Base-by-base conservation (phyloP, 2,888 invertebrate genomes). In the Ommatoiulus sabulosus region DNA sequence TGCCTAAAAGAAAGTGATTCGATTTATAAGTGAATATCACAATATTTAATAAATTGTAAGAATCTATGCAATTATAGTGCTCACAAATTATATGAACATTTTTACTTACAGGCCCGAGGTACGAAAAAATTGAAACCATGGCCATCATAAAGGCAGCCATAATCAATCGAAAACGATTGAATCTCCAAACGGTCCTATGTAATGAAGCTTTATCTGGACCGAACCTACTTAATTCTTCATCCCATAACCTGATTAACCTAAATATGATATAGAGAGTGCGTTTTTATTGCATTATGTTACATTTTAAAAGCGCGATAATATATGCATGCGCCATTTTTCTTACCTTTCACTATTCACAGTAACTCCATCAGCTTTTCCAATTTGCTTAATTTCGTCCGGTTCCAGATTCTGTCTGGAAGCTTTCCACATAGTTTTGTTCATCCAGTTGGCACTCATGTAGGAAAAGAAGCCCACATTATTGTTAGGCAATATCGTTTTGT, bases 201-300 rank as follows among this genome's bases (percentile, higher is more conserved):
- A 94, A 92, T 0, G 94, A 94, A 4, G 94, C 94, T 35, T 92
- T 92, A 20, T 92, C 92, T 12, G 92, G 92, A 0, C 94, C 94
- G 85, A 92, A 91, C 89, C 91, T 92, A 48, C 92, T 91, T 20
- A 94, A 90, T 90, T 94, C 94, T 87, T 93, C 93, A 87, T 93
- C 92, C 94, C 94, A 94, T 84, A 94, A 90, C 88, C 92, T 8
- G 15, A 52, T n/a, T 88, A 87, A 17, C 46, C 88, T 88, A 46
- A 57, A 44, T 48, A 43, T 5, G 17, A 20, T 24, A 20, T 3
- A 87, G 10, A 24, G n/a, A 35, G 35, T 35, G 35, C 35, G 35
- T 2, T 35, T 35, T 35, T 35, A 35, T 1, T 35, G 35, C n/a
- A 46, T 52, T 48, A 52, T 20, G 3, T 52, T 15, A 7, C 24